Evolutionary conservation across 1,140 invertebrate species (phyloP), one percentile per base, ranked within the genome.

Genomic region (Psilanteris sp.): DNA sequence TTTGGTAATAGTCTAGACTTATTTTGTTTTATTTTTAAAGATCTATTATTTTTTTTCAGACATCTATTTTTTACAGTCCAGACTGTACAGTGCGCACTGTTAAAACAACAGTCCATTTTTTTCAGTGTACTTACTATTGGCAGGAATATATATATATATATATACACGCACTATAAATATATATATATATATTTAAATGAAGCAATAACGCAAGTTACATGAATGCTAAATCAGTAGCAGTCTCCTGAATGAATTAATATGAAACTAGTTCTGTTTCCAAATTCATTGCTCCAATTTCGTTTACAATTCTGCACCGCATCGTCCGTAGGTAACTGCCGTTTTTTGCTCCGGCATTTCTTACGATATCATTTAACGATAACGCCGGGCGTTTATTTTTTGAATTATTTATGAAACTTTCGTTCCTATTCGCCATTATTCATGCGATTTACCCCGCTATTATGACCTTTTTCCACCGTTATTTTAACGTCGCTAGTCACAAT

Each of bases 161-260:
- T n/a, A n/a, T n/a, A n/a, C n/a, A n/a, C n/a, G n/a, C n/a, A n/a
- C n/a, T n/a, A n/a, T n/a, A n/a, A n/a, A n/a, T n/a, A n/a, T n/a
- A n/a, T n/a, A n/a, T n/a, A n/a, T n/a, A n/a, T n/a, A n/a, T n/a
- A n/a, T n/a, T n/a, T n/a, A n/a, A n/a, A n/a, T n/a, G n/a, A n/a
- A n/a, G 34, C 10, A 55, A 44, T 44, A 50, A 50, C 43, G 43
- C 39, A 62, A 64, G 34, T 64, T 26, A 20, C 34, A 39, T 48
- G 29, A 64, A 50, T 43, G 37, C 13, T 8, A 36, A 44, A 39
- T 46, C 46, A 50, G 36, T 26, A 22, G 7, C 24, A 43, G 24
- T 50, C 31, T 15, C 11, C 20, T 43, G 48, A 31, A 54, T 54
- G 29, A 66, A 66, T 54, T 66, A 66, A 66, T 43, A 66, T 13